Conservation (phyloP, 2,113 vertebrate genomes). For the Anhinga anhinga region DNA sequence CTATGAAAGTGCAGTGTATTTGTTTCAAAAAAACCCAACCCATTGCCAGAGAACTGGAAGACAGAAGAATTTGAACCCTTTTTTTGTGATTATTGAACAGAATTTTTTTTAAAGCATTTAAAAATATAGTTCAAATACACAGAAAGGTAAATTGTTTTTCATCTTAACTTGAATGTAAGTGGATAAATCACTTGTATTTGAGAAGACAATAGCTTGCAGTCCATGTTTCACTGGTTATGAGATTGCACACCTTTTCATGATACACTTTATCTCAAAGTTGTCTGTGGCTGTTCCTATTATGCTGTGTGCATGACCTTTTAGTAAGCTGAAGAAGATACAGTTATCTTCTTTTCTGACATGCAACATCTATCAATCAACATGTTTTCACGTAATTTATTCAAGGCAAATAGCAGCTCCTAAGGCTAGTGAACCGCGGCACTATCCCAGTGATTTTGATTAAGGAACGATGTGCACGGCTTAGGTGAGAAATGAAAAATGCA, state of each 20-base stretch:
- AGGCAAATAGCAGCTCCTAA: constrained; percentile 86
- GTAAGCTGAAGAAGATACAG: constrained; percentile 93
- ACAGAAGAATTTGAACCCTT: neutral
- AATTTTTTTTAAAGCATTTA: neutral
- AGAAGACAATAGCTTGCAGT: constrained; percentile 76
- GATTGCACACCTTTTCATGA: constrained; percentile 72
- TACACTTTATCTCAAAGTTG: constrained; percentile 79
- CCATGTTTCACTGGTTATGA: constrained; percentile 69
- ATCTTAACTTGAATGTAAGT: constrained; percentile 57
- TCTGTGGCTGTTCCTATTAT: constrained; percentile 91
- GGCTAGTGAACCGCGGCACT: constrained; percentile 82
- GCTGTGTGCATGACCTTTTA: constrained; percentile 92
- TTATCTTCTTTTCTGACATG: constrained; percentile 95
- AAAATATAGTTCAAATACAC: constrained; percentile 6
- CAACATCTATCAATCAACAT: constrained; percentile 96
- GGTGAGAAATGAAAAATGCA: constrained; percentile 81
- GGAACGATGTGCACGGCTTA: constrained; percentile 79
- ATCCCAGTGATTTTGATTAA: constrained; percentile 86
- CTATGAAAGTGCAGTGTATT: neutral
- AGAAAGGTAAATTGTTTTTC: constrained; percentile 38
- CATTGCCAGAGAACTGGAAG: neutral
- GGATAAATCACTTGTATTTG: constrained; percentile 71
- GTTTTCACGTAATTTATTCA: constrained; percentile 88
- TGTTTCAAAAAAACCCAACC: neutral
- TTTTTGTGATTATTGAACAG: neutral